A percentile compares a stretch with the other conserved stretches of the same genome.
These are phyloP conservation scores for Protobothrops flavoviridis DNA, from an alignment of 2,113 vertebrate genomes.

Conservation along the genomic window DNA sequence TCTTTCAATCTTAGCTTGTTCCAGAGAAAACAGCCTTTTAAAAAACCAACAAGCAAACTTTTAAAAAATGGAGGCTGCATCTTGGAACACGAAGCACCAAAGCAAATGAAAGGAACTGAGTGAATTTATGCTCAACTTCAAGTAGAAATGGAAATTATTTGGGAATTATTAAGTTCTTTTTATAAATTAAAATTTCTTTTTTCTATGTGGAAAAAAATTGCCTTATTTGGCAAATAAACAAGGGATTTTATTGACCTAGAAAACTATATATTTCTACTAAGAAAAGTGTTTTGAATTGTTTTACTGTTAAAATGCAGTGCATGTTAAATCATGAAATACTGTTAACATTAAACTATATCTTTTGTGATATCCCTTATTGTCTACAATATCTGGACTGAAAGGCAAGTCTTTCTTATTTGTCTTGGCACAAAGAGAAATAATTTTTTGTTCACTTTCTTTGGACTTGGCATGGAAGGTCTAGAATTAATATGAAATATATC, in stretches of 20 bases:
- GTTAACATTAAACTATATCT: background rate
- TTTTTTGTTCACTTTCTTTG: background rate
- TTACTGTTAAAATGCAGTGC: constrained; percentile 12
- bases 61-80: constrained; percentile 1
- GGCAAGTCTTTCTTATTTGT: background rate
- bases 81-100: background rate
- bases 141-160: background rate
- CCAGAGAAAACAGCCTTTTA: constrained; percentile 32
- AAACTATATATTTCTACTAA: constrained; percentile 29
- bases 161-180: background rate
- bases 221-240: background rate
- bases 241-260: background rate
- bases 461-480: background rate
- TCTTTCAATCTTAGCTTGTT: background rate
- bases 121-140: constrained; percentile 5
- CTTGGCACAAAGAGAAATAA: background rate
- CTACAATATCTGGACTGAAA: constrained; percentile 29
- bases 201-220: background rate
- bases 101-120: background rate
- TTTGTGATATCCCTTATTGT: constrained; percentile 22
- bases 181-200: background rate
- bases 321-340: background rate
- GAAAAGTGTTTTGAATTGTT: constrained; percentile 23
- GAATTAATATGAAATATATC: background rate
- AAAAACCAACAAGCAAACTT: constrained; percentile 14